Conservation (phyloP, 2,797 vertebrate species). For the Anabas testudineus region DNA sequence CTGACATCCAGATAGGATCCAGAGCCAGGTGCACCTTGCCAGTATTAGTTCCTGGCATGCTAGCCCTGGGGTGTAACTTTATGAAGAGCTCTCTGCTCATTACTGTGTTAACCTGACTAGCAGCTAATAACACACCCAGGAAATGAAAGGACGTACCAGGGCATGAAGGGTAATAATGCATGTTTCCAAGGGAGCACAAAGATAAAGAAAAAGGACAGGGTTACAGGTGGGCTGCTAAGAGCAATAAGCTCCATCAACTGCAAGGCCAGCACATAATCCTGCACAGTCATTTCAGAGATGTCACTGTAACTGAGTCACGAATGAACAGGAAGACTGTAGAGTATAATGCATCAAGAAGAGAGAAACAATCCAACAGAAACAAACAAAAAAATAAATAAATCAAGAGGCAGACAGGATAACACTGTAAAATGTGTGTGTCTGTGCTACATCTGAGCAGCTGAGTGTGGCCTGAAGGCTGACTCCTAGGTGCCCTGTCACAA, state of each 20-base stretch:
- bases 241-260: slow-evolving; percentile 19
- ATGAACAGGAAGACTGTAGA: background rate
- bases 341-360: background rate
- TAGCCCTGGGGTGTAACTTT: background rate
- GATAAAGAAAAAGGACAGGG: background rate
- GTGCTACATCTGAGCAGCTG: slow-evolving; percentile 20
- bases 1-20: background rate
- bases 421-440: slow-evolving; percentile 1
- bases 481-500: slow-evolving; percentile 20
- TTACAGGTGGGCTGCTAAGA: slow-evolving; percentile 14
- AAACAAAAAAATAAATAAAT: slow-evolving; percentile 21
- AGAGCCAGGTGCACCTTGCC: background rate
- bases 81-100: slow-evolving; percentile 29
- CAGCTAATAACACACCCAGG: slow-evolving; percentile 33
- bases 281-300: slow-evolving; percentile 22
- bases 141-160: slow-evolving; percentile 29
- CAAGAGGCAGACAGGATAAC: slow-evolving; percentile 26
- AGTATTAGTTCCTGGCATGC: background rate
- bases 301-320: slow-evolving; percentile 38
- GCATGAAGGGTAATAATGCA: slow-evolving; percentile 21
- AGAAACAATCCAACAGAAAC: slow-evolving; percentile 25
- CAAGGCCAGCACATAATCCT: slow-evolving; percentile 11
- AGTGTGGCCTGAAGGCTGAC: background rate
- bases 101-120: slow-evolving; percentile 18
- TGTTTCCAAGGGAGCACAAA: slow-evolving; percentile 8